Evolutionary conservation across 1,140 invertebrate species (phyloP).

Genomic region (Ectropis grisescens): DNA sequence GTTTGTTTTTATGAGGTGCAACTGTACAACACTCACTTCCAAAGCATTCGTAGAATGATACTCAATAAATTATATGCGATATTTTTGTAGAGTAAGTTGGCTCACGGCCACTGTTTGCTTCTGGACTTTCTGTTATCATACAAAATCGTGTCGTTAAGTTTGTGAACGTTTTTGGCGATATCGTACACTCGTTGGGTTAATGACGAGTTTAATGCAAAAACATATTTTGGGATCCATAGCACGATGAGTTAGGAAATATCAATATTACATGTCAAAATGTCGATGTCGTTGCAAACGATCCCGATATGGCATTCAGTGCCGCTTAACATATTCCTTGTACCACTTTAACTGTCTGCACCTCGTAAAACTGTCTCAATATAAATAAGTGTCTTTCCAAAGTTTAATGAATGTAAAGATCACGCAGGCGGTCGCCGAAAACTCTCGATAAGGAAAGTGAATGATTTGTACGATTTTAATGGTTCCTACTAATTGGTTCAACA

Average conservation of each 20-base stretch:
- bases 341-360: constrained; percentile 41
- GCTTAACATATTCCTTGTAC: constrained; percentile 16
- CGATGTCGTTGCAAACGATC: constrained; percentile 1
- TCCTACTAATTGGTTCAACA: constrained; percentile 49
- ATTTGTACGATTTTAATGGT: constrained; percentile 49
- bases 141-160: constrained; percentile 17
- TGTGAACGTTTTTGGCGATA: constrained; percentile 4
- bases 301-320: constrained; percentile 24
- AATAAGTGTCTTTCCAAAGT: constrained; percentile 25
- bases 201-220: too few species aligned
- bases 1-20: constrained; percentile 64
- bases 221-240: too few species aligned
- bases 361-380: constrained; percentile 44
- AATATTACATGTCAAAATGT: too few species aligned
- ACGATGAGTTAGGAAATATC: too few species aligned
- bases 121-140: constrained; percentile 35
- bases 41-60: constrained; percentile 55
- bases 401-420: constrained; percentile 30
- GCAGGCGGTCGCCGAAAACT: constrained; percentile 22
- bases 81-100: constrained; percentile 60
- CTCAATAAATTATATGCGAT: constrained; percentile 61
- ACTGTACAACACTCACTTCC: constrained; percentile 42
- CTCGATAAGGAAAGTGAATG: constrained; percentile 39
- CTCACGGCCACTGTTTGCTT: constrained; percentile 42
- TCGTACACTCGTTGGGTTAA: too few species aligned